Evolutionary conservation across 92 coral and sea anemone genomes (phyloP).

Genomic region (Palythoa caribaeorum): DNA sequence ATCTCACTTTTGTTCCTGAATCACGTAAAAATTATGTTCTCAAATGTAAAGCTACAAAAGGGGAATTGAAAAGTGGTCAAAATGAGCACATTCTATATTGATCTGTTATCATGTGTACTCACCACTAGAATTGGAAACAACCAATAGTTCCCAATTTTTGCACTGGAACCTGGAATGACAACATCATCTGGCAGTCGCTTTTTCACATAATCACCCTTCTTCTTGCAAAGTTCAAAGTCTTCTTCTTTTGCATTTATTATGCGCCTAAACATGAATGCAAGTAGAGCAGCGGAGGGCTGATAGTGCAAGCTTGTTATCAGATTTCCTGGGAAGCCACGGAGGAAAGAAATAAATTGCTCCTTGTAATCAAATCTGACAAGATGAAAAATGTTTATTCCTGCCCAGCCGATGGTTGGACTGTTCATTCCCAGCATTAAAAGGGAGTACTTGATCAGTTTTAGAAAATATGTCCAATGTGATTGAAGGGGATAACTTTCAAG

Average conservation of each 20-base stretch:
- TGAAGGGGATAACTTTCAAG: constrained; percentile 77
- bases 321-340: constrained; percentile 93
- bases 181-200: constrained; percentile 78
- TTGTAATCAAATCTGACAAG: constrained; percentile 71
- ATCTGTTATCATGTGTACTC: constrained; percentile 33
- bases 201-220: constrained; percentile 93
- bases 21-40: not conserved
- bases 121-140: constrained; percentile 95
- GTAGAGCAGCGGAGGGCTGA: constrained; percentile 88
- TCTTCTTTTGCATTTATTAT: constrained; percentile 64
- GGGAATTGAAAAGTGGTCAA: too few species aligned
- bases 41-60: not conserved
- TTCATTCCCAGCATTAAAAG: constrained; percentile 76
- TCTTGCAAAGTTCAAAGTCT: constrained; percentile 73
- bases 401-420: constrained; percentile 57
- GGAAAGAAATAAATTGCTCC: constrained; percentile 78
- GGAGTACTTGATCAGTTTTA: constrained; percentile 80
- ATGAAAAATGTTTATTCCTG: constrained; percentile 58
- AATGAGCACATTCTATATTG: too few species aligned
- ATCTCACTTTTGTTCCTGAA: too few species aligned
- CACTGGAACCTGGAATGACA: constrained; percentile 86
- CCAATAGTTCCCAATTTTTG: constrained; percentile 86
- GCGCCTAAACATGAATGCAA: constrained; percentile 82
- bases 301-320: constrained; percentile 62
- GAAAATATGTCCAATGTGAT: constrained; percentile 71